Base-by-base conservation (phyloP, 2,888 invertebrate genomes). In the Sesia bembeciformis region DNA sequence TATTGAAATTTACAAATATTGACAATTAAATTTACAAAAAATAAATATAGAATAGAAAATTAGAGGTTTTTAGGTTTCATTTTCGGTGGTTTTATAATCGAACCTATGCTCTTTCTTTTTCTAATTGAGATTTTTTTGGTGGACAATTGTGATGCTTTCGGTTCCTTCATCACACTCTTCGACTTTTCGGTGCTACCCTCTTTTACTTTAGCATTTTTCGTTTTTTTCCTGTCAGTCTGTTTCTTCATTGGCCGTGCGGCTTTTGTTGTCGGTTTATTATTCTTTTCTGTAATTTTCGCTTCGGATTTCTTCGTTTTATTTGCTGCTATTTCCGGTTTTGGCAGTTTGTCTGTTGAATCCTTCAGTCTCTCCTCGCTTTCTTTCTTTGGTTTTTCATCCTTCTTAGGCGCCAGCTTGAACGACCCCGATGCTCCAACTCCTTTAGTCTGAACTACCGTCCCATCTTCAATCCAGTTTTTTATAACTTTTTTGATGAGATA, bases 81-180 rank as follows among this genome's bases (percentile, higher is more conserved):
- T 72, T 81, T 85, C 0, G 87, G 87, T 6, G 79, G 70, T 66
- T 85, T 87, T 41, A 84, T 82, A 0, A 87, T 83, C 0, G 82
- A 78, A 0, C 85, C 85, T 0, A 84, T 75, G 38, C 86, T 87
- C 61, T 81, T 87, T 39, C 87, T 65, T 56, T 77, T 84, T 64
- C 74, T 72, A 63, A 81, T 72, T 49, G 62, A 62, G 0, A 61
- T 58, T 4, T 64, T 84, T 62, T 84, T 80, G 40, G 67, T 50
- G n/a, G 81, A 76, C 56, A 79, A 73, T 51, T 62, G 57, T 23
- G 56, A 51, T 23, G 1, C 23, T 23, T 23, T 23, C 23, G 23
- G n/a, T n/a, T n/a, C 23, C 23, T 1, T 23, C 23, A 23, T 23
- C 23, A 23, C 23, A 23, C 23, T 23, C 23, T 23, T 23, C 1